Evolutionary conservation across 2,888 invertebrate genomes (phyloP), one percentile per base, ranked within the genome.

Genomic region (Beris morrisii): DNA sequence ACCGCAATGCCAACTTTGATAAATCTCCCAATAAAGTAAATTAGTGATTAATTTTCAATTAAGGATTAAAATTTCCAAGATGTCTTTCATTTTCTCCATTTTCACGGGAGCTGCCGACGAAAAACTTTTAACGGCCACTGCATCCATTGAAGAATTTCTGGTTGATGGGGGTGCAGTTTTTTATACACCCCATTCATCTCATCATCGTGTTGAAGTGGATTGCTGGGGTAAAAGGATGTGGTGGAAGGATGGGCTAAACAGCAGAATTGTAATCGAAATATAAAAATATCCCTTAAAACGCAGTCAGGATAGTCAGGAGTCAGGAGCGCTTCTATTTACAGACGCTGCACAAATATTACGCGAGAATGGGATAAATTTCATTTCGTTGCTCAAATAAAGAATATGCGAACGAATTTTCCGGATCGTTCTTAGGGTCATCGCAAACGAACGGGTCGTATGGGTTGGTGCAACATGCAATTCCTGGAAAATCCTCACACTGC

Each of bases 31-130:
- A 67, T 61, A 61, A 69, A 65, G 55, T 45, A 58, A 69, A 66
- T 69, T 66, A 65, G 56, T 67, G 64, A 69, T 67, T 69, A 69
- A 58, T 69, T 69, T 64, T 69, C 64, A 69, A 69, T 69, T 66
- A 65, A 64, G 65, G 67, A 69, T 67, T 67, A 59, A 52, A 55
- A 63, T 54, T 63, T 68, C 38, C 65, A 44, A 64, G 58, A 28
- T 56, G 22, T 56, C 43, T 22, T 32, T 11, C 55, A 38, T 13
- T 43, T 9, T 52, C 7, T 7, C 9, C 31, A 53, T 53, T 53
- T 53, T 53, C 53, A 9, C n/a, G 6, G 22, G 22, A 31, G 30
- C 30, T 22, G 31, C 30, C 28, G 31, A 53, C 30, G 53, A 30
- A 28, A 30, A 53, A 53, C 28, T 53, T 53, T 53, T 53, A n/a